phyloP scores from a whole-genome alignment of 2,113 vertebrate species.

The Thunnus maccoyii region DNA sequence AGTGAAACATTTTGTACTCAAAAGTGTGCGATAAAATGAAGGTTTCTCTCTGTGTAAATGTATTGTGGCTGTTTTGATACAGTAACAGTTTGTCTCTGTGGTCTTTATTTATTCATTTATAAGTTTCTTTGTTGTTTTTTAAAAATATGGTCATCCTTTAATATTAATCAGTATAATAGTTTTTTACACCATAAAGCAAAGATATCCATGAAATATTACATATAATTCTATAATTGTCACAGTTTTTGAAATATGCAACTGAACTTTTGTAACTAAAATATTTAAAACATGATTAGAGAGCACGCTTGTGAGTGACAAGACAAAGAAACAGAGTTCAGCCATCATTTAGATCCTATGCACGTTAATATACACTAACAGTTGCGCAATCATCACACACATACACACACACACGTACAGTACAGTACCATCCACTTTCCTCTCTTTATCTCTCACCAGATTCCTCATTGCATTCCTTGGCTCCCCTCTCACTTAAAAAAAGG shows the following conservation, averaged over 20 bases:
- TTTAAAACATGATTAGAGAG: slow-evolving; percentile 1
- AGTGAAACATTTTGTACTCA: slow-evolving; percentile 71
- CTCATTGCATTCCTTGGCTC: slow-evolving; percentile 74
- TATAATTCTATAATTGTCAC: background rate
- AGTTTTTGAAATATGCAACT: background rate
- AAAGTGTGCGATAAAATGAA: slow-evolving; percentile 43
- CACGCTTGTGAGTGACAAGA: background rate
- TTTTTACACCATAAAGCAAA: too few species aligned
- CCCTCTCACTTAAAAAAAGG: slow-evolving; percentile 32
- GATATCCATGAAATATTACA: slow-evolving; percentile 9
- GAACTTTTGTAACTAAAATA: background rate
- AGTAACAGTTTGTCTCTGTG: slow-evolving; percentile 39
- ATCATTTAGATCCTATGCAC: background rate
- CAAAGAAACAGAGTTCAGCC: background rate
- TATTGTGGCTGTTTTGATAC: slow-evolving; percentile 64
- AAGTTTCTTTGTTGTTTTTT: background rate
- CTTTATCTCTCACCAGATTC: slow-evolving; percentile 78
- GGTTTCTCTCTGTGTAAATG: slow-evolving; percentile 65
- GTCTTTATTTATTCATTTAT: slow-evolving; percentile 48
- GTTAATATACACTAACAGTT: slow-evolving; percentile 12
- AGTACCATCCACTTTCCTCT: slow-evolving; percentile 69
- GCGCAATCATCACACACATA: slow-evolving; percentile 40
- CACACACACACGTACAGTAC: slow-evolving; percentile 37
- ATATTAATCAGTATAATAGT: background rate
- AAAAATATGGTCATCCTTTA: background rate